These are phyloP conservation scores for Neomicropteryx cornuta DNA, from an alignment of 1,140 invertebrate genomes.

Conservation along the genomic window DNA sequence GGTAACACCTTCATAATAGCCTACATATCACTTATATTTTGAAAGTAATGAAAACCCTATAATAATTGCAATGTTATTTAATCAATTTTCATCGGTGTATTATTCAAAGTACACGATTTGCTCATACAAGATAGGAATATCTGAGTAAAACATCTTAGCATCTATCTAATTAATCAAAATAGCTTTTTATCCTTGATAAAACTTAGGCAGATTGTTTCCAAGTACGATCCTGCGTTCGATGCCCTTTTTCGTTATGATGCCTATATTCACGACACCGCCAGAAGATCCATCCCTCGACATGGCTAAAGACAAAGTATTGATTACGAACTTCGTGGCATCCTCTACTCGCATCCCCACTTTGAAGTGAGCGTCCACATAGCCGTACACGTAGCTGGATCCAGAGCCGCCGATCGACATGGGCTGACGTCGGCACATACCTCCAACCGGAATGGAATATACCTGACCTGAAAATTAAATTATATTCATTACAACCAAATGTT, in stretches of 20 bases:
- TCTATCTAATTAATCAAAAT: too few species aligned
- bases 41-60: too few species aligned
- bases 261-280: constrained; percentile 77
- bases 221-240: constrained; percentile 51
- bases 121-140: too few species aligned
- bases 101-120: too few species aligned
- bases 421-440: constrained; percentile 78
- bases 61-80: too few species aligned
- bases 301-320: constrained; percentile 65
- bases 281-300: constrained; percentile 82
- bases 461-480: constrained; percentile 42
- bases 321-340: constrained; percentile 67
- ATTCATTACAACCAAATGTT: too few species aligned
- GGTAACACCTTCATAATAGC: too few species aligned
- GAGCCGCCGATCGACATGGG: constrained; percentile 76
- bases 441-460: constrained; percentile 72
- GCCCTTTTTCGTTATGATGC: constrained; percentile 70
- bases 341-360: constrained; percentile 67
- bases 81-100: too few species aligned
- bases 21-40: too few species aligned
- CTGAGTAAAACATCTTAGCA: too few species aligned
- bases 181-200: constrained; percentile 49
- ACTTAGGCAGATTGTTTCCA: constrained; percentile 51
- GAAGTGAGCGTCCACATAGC: constrained; percentile 74
- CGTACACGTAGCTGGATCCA: constrained; percentile 86